Percentiles rank a stretch among this genome's conserved stretches.
Conservation (phyloP, 2,113 vertebrate species). For the Echinops telfairi region DNA sequence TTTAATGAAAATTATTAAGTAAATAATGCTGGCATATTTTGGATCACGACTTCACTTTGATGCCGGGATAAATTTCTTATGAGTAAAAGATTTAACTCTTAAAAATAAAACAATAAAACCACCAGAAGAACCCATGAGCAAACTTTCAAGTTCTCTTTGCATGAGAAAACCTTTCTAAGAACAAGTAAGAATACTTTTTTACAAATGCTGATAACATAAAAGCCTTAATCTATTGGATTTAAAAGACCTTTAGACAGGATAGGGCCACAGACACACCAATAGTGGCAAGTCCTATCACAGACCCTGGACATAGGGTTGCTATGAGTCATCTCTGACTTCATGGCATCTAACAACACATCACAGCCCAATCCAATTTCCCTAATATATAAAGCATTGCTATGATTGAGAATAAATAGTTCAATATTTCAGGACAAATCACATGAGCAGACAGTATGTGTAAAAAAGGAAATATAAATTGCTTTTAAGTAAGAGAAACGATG, state of each 20-base stretch:
- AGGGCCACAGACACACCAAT: not conserved
- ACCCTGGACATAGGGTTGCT: too few species aligned
- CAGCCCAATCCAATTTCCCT: not conserved
- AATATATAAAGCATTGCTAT: not conserved
- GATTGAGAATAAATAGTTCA: not conserved
- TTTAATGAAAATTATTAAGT: not conserved
- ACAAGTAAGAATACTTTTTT: not conserved
- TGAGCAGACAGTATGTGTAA: not conserved
- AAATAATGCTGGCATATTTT: not conserved
- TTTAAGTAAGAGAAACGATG: slow-evolving; percentile 37
- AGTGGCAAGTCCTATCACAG: not conserved
- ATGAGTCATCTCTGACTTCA: too few species aligned
- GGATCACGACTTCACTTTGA: slow-evolving; percentile 7
- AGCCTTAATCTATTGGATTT: not conserved
- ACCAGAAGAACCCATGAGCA: not conserved
- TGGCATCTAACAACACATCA: too few species aligned
- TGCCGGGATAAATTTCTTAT: not conserved
- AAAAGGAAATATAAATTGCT: not conserved
- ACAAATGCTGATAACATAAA: not conserved
- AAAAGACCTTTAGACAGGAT: not conserved
- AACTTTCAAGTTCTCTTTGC: not conserved
- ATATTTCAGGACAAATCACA: not conserved
- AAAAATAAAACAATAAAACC: not conserved
- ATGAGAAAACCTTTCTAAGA: not conserved
- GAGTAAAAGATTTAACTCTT: not conserved